phyloP scores from a whole-genome alignment of 1,140 invertebrate species.

The Ips typographus region DNA sequence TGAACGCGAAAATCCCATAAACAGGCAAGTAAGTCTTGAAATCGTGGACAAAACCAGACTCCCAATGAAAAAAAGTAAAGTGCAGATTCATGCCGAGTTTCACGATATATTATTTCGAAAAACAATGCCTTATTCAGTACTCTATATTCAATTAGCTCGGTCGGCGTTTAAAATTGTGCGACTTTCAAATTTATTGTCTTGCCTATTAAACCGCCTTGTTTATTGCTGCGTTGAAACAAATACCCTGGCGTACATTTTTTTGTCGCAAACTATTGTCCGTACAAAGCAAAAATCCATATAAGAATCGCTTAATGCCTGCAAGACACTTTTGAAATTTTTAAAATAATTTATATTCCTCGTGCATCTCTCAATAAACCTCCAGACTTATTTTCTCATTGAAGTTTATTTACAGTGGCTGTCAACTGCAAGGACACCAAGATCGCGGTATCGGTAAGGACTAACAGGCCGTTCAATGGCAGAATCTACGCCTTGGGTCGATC shows the following conservation, averaged over 20 bases:
- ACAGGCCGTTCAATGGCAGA: slow-evolving; percentile 91
- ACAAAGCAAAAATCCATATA: too few relatives aligned
- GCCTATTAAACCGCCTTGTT: slow-evolving; percentile 13
- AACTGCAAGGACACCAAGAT: slow-evolving; percentile 94
- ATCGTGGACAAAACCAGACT: not conserved
- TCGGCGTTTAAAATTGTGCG: slow-evolving; percentile 7
- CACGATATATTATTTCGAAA: slow-evolving; percentile 3
- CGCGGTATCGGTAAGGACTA: slow-evolving; percentile 87
- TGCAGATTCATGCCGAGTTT: slow-evolving; percentile 2
- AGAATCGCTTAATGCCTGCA: too few relatives aligned
- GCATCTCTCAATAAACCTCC: not conserved
- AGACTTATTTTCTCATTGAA: not conserved
- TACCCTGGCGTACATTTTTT: too few relatives aligned
- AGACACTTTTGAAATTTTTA: too few relatives aligned
- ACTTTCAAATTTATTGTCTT: slow-evolving; percentile 3
- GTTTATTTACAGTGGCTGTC: slow-evolving; percentile 73
- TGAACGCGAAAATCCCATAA: not conserved
- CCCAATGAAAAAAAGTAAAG: slow-evolving; percentile 7
- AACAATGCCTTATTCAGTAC: slow-evolving; percentile 14
- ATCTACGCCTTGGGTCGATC: slow-evolving; percentile 91
- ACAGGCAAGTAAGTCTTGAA: not conserved
- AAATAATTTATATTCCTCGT: too few relatives aligned
- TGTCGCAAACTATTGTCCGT: too few relatives aligned
- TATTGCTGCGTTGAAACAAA: not conserved
- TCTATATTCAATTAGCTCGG: slow-evolving; percentile 14